Percentiles rank a stretch among this genome's conserved stretches.
phyloP scores from a whole-genome alignment of 1,140 invertebrate genomes.

The Bombus soroeensis region DNA sequence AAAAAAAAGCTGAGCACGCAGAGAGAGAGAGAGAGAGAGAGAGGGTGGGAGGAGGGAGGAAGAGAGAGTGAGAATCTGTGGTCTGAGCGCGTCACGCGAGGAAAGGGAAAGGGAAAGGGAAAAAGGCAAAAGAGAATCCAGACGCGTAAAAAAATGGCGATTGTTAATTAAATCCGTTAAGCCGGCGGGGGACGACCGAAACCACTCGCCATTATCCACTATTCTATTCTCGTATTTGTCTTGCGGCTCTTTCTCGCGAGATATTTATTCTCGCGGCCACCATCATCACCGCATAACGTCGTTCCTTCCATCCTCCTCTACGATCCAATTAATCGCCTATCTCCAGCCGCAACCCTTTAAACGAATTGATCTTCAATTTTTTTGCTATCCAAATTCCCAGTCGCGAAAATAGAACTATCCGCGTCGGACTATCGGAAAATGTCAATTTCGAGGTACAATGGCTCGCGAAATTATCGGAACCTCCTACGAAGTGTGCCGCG shows the following conservation, averaged over 20 bases:
- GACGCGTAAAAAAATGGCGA: constrained; percentile 74
- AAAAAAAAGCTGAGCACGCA: neutral
- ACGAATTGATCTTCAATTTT: neutral
- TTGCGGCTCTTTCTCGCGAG: constrained; percentile 53
- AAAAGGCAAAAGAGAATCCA: constrained; percentile 41
- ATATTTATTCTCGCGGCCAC: constrained; percentile 53
- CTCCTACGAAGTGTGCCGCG: no score
- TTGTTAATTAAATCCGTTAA: constrained; percentile 77
- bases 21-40: neutral
- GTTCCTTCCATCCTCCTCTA: neutral
- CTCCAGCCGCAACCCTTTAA: neutral
- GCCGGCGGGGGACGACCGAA: constrained; percentile 51
- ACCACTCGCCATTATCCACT: constrained; percentile 52
- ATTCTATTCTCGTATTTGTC: constrained; percentile 65
- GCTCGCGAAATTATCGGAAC: no score
- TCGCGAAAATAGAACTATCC: neutral
- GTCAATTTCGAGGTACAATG: neutral
- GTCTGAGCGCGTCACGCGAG: neutral
- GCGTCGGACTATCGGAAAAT: neutral
- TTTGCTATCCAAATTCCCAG: neutral
- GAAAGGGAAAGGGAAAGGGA: neutral
- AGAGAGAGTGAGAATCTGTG: neutral
- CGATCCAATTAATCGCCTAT: neutral
- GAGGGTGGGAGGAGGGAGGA: no score
- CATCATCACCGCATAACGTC: neutral